These are phyloP conservation scores for Epicauta chinensis DNA, from an alignment of 1,140 invertebrate species.

Conservation along the genomic window DNA sequence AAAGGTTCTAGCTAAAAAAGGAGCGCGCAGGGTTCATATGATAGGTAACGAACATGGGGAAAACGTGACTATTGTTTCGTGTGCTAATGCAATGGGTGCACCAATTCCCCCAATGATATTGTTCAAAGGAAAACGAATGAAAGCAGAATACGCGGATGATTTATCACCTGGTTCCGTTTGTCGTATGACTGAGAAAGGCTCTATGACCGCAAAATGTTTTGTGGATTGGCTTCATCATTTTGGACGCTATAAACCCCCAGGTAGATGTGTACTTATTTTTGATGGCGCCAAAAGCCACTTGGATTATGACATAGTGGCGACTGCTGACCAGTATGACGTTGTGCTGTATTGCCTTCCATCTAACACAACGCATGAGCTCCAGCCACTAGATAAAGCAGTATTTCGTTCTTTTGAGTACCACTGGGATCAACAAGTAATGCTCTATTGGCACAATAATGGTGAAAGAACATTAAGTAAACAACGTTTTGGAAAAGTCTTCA, in stretches of 20 bases:
- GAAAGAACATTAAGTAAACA: neutral
- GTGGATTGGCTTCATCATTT: conserved; percentile 33
- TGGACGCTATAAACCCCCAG: conserved; percentile 29
- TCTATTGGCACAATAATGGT: neutral
- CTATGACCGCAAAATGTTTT: conserved; percentile 39
- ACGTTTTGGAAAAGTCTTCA: too few relatives aligned
- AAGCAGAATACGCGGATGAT: conserved; percentile 34
- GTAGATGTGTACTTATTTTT: conserved; percentile 37
- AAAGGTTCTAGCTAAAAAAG: conserved; percentile 30
- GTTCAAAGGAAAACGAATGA: conserved; percentile 26
- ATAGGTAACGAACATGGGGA: conserved; percentile 30
- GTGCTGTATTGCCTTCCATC: conserved; percentile 41
- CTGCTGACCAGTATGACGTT: conserved; percentile 34
- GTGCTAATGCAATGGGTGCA: conserved; percentile 26
- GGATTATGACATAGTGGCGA: conserved; percentile 31
- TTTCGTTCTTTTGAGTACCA: conserved; percentile 39
- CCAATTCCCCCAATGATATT: conserved; percentile 31
- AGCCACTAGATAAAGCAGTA: conserved; percentile 38
- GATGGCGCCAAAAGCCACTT: too few relatives aligned
- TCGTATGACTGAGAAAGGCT: conserved; percentile 36
- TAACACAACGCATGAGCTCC: too few relatives aligned
- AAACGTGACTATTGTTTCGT: conserved; percentile 36
- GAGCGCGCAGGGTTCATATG: conserved; percentile 26
- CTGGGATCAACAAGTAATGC: conserved; percentile 34
- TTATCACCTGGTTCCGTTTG: conserved; percentile 33